Evolutionary conservation across 2,888 invertebrate genomes (phyloP).

Genomic region (Cataglyphis livida): DNA sequence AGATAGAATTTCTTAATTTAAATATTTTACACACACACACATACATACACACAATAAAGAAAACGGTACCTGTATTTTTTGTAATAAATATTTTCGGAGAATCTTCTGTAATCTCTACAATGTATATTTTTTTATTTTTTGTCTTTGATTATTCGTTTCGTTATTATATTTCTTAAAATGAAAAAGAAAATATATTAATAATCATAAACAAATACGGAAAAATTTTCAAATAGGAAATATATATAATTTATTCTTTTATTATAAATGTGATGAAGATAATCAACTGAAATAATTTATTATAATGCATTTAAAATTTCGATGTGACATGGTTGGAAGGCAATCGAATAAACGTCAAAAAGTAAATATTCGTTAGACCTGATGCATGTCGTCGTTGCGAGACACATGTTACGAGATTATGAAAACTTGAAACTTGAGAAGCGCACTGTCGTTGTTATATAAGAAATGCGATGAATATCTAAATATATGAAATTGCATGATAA

Average conservation of each 20-base stretch:
- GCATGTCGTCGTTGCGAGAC: constrained; percentile 26
- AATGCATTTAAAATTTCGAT: background rate
- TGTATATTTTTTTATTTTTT: background rate
- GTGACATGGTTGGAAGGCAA: background rate
- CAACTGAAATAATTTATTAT: background rate
- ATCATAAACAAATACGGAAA: background rate
- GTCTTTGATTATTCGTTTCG: background rate
- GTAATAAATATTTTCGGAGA: background rate
- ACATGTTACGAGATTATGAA: constrained; percentile 31
- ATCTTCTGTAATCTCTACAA: background rate
- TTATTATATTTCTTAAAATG: background rate
- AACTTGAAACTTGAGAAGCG: background rate
- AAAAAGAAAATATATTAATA: background rate
- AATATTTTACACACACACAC: background rate
- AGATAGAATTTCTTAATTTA: background rate
- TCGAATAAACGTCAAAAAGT: constrained; percentile 33
- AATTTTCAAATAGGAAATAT: background rate
- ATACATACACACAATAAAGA: background rate
- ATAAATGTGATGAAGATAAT: background rate
- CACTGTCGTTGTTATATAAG: background rate
- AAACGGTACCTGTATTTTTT: background rate
- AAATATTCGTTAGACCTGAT: constrained; percentile 28
- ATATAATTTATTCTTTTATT: background rate
- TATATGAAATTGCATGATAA: constrained; percentile 15
- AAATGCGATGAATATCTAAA: constrained; percentile 27